Conservation (phyloP, 2,888 invertebrate species). For the Ichneumoninae sp. region DNA sequence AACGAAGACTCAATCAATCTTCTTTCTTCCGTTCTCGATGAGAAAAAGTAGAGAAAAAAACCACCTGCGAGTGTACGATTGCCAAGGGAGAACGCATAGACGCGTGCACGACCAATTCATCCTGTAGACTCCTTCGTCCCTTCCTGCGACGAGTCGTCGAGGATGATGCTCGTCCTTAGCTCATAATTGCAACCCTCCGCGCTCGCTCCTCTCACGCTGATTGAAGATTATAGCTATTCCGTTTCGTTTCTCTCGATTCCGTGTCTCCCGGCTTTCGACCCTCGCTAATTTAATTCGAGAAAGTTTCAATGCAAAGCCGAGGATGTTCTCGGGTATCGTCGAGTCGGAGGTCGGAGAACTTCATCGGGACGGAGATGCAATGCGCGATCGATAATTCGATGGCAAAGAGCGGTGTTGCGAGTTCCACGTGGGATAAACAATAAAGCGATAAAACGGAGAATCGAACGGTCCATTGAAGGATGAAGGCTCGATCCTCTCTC, state of each 20-base stretch:
- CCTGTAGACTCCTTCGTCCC: constrained; percentile 10
- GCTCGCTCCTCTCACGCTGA: constrained; percentile 72
- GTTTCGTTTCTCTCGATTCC: constrained; percentile 55
- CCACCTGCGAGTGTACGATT: not conserved
- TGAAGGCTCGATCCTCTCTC: constrained; percentile 26
- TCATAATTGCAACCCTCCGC: constrained; percentile 79
- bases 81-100: constrained; percentile 11
- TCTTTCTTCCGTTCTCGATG: constrained; percentile 10
- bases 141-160: constrained; percentile 31
- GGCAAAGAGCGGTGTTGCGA: not conserved
- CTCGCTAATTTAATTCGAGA: constrained; percentile 20
- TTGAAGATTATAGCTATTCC: constrained; percentile 82
- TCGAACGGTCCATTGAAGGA: constrained; percentile 51
- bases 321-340: constrained; percentile 12
- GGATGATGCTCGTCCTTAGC: constrained; percentile 71
- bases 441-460: constrained; percentile 1
- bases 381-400: not conserved
- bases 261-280: not conserved
- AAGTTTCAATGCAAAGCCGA: not conserved
- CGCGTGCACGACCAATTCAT: constrained; percentile 18
- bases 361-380: not conserved
- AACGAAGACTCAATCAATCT: constrained; percentile 40
- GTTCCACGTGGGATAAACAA: not conserved
- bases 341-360: not conserved
- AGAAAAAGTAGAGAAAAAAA: not conserved